phyloP scores from a whole-genome alignment of 2,797 vertebrate species.

The Erethizon dorsatum region DNA sequence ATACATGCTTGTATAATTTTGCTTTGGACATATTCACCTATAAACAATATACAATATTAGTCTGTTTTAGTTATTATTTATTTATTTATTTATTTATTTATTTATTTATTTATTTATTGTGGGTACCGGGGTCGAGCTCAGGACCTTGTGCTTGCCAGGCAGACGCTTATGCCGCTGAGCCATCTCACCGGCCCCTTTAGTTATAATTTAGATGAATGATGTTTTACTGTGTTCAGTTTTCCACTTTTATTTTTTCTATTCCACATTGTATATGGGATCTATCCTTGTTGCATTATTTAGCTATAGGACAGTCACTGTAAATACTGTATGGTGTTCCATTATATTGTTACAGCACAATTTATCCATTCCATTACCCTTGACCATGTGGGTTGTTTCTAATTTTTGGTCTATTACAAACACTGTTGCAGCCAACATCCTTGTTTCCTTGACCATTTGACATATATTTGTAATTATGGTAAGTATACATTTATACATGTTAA shows the following conservation, averaged over 20 bases:
- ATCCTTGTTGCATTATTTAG: neutral
- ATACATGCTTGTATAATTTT: neutral
- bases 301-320: neutral
- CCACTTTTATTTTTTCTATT: neutral
- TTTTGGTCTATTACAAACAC: neutral
- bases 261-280: neutral
- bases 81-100: too few species aligned
- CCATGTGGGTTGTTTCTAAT: neutral
- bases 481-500: neutral
- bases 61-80: neutral
- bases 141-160: too few species aligned
- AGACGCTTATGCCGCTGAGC: too few species aligned
- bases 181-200: neutral
- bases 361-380: neutral
- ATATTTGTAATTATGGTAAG: neutral
- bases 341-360: neutral
- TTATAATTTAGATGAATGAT: slow-evolving; percentile 31
- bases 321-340: neutral
- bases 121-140: too few species aligned
- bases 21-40: neutral
- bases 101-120: too few species aligned
- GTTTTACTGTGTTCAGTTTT: neutral
- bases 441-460: neutral
- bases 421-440: neutral
- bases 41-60: neutral